Evolutionary conservation across 2,113 vertebrate species (phyloP).

Genomic region (Platichthys flesus): DNA sequence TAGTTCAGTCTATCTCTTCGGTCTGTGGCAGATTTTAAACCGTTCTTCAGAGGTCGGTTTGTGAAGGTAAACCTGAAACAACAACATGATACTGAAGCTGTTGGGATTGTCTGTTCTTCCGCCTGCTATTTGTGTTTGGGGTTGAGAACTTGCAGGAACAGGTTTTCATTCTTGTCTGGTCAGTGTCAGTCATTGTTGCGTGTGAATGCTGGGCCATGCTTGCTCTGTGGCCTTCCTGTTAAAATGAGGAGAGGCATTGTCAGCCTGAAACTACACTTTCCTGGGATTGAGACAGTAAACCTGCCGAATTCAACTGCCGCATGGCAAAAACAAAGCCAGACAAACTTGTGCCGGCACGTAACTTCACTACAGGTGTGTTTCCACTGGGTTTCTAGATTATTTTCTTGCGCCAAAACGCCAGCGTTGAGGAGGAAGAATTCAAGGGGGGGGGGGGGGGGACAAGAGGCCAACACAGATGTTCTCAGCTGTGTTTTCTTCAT

Average conservation of each 20-base stretch:
- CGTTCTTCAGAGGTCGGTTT: neutral
- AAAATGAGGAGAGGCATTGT: neutral
- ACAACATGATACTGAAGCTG: neutral
- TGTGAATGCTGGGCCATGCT: slow-evolving; percentile 8
- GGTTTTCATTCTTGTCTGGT: slow-evolving; percentile 57
- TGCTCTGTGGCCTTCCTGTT: neutral
- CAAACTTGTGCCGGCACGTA: neutral
- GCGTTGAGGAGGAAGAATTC: neutral
- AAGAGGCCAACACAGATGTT: neutral
- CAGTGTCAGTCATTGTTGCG: slow-evolving; percentile 24
- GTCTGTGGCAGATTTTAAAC: neutral
- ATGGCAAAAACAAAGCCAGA: neutral
- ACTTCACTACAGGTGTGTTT: neutral
- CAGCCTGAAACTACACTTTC: neutral
- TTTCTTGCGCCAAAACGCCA: slow-evolving; percentile 1
- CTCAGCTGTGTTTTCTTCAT: neutral
- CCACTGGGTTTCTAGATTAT: neutral
- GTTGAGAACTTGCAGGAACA: slow-evolving; percentile 46
- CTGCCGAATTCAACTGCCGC: neutral
- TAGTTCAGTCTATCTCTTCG: neutral
- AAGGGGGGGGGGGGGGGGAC: neutral
- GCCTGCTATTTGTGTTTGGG: slow-evolving; percentile 15
- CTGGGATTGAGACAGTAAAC: neutral
- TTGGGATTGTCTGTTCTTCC: neutral
- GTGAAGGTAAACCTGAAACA: slow-evolving; percentile 46